Evolutionary conservation across 2,113 vertebrate species (phyloP), one percentile per base, ranked within the genome.

Genomic region (Pogona vitticeps): DNA sequence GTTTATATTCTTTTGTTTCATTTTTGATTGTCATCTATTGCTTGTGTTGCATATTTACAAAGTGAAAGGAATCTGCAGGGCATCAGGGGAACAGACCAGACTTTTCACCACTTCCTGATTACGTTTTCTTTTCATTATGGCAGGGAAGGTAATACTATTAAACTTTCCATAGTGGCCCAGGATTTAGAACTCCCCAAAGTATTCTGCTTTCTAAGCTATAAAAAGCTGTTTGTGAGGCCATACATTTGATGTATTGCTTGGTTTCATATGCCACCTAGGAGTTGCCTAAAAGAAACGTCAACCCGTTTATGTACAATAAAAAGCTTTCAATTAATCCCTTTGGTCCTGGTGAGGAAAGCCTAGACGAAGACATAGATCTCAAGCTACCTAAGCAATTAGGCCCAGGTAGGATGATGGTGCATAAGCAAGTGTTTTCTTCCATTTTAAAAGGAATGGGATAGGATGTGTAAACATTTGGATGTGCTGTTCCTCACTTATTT

Each of bases 31-130:
- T 65, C 79, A 78, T 38, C 42, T 91, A 46, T 36, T 92, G 8
- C n/a, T 68, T 84, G 46, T 86, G 80, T 88, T 88, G 65, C 10
- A 75, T 65, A 85, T 73, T n/a, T 13, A 38, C 40, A 87, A 88
- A 88, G 70, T 77, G 65, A 68, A 67, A 28, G 10, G 81, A 88
- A 87, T 7, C 0, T 42, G n/a, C 31, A 68, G 18, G 40, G 31
- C 79, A 2, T 5, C 33, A 15, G 52, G 70, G 90, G 46, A 2
- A 4, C 3, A 52, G 2, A 21, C 68, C 88, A 89, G 59, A 40
- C 12, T 88, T 88, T 85, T 36, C 76, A 76, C 78, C 83, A 28
- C 61, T 81, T 33, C 3, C 80, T 91, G 40, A 75, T 18, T 10
- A 72, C 36, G 28, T 80, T 31, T 38, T 86, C 40, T 75, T 58